These are phyloP conservation scores for Chymomyza costata DNA, from an alignment of 1,140 invertebrate genomes.

Conservation along the genomic window DNA sequence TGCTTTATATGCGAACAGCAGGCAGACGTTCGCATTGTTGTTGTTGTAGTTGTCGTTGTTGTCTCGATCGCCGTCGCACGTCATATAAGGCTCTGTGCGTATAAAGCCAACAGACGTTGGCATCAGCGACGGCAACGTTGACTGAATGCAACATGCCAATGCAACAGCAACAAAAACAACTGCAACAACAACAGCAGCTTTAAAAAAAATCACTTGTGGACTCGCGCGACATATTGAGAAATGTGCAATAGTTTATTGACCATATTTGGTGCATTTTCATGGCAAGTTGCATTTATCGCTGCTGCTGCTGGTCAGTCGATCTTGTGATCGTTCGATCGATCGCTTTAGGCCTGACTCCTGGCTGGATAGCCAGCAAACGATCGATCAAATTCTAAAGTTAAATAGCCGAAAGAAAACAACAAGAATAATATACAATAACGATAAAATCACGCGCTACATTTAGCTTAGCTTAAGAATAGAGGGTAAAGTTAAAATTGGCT, in stretches of 20 bases:
- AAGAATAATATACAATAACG: conserved; percentile 4
- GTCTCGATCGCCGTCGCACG: background rate
- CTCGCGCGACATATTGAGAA: conserved; percentile 75
- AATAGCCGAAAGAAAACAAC: conserved; percentile 5
- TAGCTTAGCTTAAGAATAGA: too few relatives aligned
- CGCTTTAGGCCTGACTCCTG: too few relatives aligned
- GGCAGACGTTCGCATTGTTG: conserved; percentile 52
- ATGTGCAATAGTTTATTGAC: conserved; percentile 75
- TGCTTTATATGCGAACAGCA: conserved; percentile 62
- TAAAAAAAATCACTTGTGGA: conserved; percentile 66
- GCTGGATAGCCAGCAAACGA: too few relatives aligned
- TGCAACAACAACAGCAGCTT: conserved; percentile 8
- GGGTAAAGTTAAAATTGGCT: too few relatives aligned
- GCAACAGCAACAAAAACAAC: conserved; percentile 29
- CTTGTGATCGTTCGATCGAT: conserved; percentile 30
- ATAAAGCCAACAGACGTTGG: conserved; percentile 44
- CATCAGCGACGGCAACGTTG: background rate
- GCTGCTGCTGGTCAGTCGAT: background rate
- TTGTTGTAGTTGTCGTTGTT: background rate
- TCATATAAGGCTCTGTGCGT: conserved; percentile 68
- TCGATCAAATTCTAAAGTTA: conserved; percentile 37
- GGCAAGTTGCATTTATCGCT: conserved; percentile 74
- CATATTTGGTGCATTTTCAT: conserved; percentile 74
- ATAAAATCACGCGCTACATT: too few relatives aligned
- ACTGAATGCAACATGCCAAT: background rate